A percentile compares a stretch with the other conserved stretches of the same genome.
These are phyloP conservation scores for Lamellibrachia satsuma DNA, from an alignment of 2,888 invertebrate species.

Conservation along the genomic window DNA sequence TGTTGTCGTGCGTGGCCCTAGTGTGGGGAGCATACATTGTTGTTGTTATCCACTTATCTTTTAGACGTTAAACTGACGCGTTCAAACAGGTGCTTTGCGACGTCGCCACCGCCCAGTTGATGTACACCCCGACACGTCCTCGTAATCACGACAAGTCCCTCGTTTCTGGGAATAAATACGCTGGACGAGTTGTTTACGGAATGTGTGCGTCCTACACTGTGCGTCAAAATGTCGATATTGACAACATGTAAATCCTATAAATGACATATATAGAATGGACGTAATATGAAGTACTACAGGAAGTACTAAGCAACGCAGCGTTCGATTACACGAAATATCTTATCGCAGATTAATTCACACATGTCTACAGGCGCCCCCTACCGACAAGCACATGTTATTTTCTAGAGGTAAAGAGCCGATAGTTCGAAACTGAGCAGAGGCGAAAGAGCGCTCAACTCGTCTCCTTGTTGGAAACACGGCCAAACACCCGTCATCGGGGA, in stretches of 20 bases:
- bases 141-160: background rate
- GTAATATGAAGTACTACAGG: background rate
- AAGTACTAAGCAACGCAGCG: background rate
- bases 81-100: background rate
- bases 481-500: background rate
- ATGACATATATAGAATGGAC: background rate
- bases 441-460: background rate
- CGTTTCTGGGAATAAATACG: too few species aligned
- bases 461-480: background rate
- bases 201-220: too few species aligned
- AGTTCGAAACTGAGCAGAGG: background rate
- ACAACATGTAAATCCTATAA: too few species aligned
- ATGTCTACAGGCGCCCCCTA: background rate
- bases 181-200: too few species aligned
- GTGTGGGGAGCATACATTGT: background rate
- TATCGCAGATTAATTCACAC: background rate
- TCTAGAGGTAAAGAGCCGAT: background rate
- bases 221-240: too few species aligned
- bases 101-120: background rate
- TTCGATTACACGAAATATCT: background rate
- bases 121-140: background rate
- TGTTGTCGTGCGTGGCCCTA: background rate
- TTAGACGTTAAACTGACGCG: background rate
- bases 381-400: background rate
- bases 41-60: background rate